Evolutionary conservation across 1,140 invertebrate species (phyloP).

Genomic region (Littorina saxatilis): DNA sequence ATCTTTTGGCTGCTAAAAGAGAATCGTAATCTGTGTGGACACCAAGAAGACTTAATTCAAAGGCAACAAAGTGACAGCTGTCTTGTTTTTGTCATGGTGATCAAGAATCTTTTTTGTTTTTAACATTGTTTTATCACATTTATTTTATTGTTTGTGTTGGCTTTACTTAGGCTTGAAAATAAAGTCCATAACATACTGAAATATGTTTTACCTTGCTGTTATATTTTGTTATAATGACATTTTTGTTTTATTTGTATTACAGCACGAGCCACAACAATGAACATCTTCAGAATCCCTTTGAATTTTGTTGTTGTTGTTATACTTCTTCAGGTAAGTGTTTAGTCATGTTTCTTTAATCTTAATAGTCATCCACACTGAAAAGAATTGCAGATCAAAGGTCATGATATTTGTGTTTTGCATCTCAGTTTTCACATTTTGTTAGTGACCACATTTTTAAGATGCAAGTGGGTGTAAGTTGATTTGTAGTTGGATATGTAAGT

Average conservation of each 20-base stretch:
- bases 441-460: neutral
- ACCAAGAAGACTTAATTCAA: neutral
- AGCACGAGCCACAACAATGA: constrained; percentile 76
- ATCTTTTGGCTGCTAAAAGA: too few species aligned
- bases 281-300: constrained; percentile 74
- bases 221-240: neutral
- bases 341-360: neutral
- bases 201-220: neutral
- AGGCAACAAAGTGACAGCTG: neutral
- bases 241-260: constrained; percentile 18
- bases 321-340: constrained; percentile 65
- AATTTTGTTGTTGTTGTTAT: constrained; percentile 74
- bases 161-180: too few species aligned
- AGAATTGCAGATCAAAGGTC: neutral
- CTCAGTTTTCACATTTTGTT: neutral
- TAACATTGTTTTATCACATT: too few species aligned
- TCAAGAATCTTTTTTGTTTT: too few species aligned
- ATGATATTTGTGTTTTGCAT: neutral
- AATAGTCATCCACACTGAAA: neutral
- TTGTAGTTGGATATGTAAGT: too few species aligned
- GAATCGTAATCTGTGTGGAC: too few species aligned
- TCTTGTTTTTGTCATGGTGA: too few species aligned
- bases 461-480: too few species aligned
- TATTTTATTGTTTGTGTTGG: too few species aligned
- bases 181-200: neutral